phyloP scores from a whole-genome alignment of 2,797 vertebrate genomes.

The Arremon aurantiirostris region DNA sequence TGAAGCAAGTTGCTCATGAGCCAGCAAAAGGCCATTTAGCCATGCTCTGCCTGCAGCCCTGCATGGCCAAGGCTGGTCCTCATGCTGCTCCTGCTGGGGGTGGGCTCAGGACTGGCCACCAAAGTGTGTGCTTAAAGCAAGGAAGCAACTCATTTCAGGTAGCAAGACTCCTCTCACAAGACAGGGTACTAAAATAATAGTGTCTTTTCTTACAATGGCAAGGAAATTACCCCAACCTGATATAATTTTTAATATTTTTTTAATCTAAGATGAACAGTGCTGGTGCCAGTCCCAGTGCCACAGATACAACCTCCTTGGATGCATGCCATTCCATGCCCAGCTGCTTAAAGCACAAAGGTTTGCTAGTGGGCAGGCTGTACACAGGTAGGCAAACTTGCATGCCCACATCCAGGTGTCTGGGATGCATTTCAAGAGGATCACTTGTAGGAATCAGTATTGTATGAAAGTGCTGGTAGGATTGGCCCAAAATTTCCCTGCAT shows the following conservation, averaged over 20 bases:
- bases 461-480: background rate
- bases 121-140: background rate
- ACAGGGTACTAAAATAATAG: background rate
- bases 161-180: background rate
- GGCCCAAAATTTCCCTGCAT: accelerated
- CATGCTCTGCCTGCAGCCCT: background rate
- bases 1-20: background rate
- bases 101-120: background rate
- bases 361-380: background rate
- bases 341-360: background rate
- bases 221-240: accelerated
- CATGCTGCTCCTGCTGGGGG: accelerated
- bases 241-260: background rate
- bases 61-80: background rate
- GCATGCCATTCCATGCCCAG: too few species aligned
- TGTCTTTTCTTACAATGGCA: accelerated
- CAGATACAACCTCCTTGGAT: background rate
- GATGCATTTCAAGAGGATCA: background rate
- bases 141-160: background rate
- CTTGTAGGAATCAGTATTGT: accelerated
- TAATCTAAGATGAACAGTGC: background rate
- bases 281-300: background rate
- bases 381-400: accelerated
- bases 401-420: background rate
- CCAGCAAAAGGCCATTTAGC: background rate